Evolutionary conservation across 2,797 vertebrate genomes (phyloP), one percentile per base, ranked within the genome.

Genomic region (Pangasius larnaudii): DNA sequence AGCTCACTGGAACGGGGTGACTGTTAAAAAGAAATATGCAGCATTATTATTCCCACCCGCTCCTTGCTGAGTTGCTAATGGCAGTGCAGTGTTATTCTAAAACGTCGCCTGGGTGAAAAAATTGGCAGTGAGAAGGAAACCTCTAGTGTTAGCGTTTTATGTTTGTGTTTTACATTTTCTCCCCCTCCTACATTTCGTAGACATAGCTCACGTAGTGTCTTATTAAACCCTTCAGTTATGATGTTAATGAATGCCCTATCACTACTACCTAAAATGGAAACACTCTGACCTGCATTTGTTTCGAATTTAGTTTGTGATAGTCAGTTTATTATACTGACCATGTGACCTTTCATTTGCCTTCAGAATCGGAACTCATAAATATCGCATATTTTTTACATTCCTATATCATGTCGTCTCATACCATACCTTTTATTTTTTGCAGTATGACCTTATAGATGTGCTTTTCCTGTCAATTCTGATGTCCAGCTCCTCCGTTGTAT

Each of bases 401-500:
- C 30, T 72, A 39, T 39, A 30, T 72, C 78, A n/a, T 65, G 72
- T 65, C 65, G 77, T 90, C 77, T 85, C n/a, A 86, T 87, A 77
- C 39, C 82, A 51, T 82, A 33, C 69, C 3, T 42, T 39, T 85
- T 89, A 49, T 87, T 81, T 78, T 89, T 85, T 85, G 46, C 49
- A 86, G 69, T 81, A 72, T 85, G 61, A 77, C 85, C 82, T 87
- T 89, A 88, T 71, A 89, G 84, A 51, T 78, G 71, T 88, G 72
- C 79, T 49, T 42, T 59, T 95, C 91, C 0, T 92, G 93, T 91
- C 79, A 72, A 18, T 72, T 89, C 71, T 89, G 92, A 89, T 87
- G 90, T 87, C 92, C 90, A 39, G 85, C 39, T 82, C 30, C 58
- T 42, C 72, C 83, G 13, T 61, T 51, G n/a, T 80, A 75, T 72